These are phyloP conservation scores for Scophthalmus maximus DNA, from an alignment of 2,113 vertebrate genomes.

Conservation along the genomic window DNA sequence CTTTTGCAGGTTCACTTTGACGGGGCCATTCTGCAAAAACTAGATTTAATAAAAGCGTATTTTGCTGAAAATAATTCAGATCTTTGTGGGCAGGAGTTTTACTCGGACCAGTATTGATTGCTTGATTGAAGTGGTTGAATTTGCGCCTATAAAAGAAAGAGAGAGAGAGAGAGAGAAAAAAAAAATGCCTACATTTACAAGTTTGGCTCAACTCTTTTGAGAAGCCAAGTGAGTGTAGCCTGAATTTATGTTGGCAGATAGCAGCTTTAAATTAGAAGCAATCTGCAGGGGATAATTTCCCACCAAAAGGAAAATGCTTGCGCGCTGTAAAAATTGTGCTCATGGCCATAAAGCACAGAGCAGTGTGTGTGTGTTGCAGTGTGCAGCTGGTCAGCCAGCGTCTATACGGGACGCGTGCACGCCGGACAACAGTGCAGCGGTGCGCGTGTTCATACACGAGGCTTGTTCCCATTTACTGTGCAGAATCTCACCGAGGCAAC, in stretches of 20 bases:
- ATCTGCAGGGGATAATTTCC: constrained; percentile 60
- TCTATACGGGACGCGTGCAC: constrained; percentile 37
- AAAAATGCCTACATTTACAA: constrained; percentile 37
- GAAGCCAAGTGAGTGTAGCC: constrained; percentile 36
- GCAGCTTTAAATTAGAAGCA: constrained; percentile 61
- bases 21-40: background rate
- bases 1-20: background rate
- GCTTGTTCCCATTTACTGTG: no score
- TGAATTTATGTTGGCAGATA: constrained; percentile 56
- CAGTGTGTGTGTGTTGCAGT: constrained; percentile 29
- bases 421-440: constrained; percentile 2
- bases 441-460: background rate
- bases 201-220: constrained; percentile 39
- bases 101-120: background rate
- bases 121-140: constrained; percentile 8
- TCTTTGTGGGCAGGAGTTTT: background rate
- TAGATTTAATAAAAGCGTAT: background rate
- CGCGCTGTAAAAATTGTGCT: constrained; percentile 62
- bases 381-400: constrained; percentile 56
- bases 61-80: background rate
- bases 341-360: constrained; percentile 60
- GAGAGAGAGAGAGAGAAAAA: no score
- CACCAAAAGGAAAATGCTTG: constrained; percentile 62
- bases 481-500: no score
- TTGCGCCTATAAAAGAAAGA: constrained; percentile 1